Evolutionary conservation across 2,888 invertebrate species (phyloP).

Genomic region (Mesorhabditis sp.): DNA sequence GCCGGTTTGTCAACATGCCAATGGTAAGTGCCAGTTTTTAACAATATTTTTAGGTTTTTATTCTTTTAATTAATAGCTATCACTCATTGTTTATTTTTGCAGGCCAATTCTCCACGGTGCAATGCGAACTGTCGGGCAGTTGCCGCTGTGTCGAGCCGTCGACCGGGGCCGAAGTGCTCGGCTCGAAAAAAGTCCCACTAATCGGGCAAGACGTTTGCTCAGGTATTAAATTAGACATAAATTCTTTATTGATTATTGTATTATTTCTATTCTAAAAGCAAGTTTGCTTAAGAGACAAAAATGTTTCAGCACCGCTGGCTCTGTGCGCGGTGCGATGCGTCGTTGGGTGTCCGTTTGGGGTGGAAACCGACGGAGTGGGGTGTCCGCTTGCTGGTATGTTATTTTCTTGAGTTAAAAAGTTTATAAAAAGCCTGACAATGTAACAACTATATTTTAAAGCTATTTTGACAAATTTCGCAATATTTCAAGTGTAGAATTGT

Average conservation of each 20-base stretch:
- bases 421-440: not conserved
- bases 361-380: slow-evolving; percentile 28
- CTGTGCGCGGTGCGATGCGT: not conserved
- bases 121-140: slow-evolving; percentile 22
- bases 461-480: not conserved
- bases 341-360: slow-evolving; percentile 28
- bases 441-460: not conserved
- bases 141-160: slow-evolving; percentile 39
- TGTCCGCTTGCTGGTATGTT: slow-evolving; percentile 19
- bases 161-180: slow-evolving; percentile 43
- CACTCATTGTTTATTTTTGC: not conserved
- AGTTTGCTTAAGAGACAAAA: no score
- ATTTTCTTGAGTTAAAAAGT: no score
- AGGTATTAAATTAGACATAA: slow-evolving; percentile 5
- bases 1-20: slow-evolving; percentile 18
- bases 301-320: not conserved
- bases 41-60: no score
- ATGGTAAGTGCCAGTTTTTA: slow-evolving; percentile 8
- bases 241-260: not conserved
- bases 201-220: slow-evolving; percentile 17
- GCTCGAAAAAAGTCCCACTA: slow-evolving; percentile 30
- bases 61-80: not conserved
- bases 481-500: not conserved
- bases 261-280: not conserved
- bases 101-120: slow-evolving; percentile 16